Percentiles rank a stretch among this genome's conserved stretches.
phyloP scores from a whole-genome alignment of 2,888 invertebrate genomes.

The Pseudolycoriella hygida region DNA sequence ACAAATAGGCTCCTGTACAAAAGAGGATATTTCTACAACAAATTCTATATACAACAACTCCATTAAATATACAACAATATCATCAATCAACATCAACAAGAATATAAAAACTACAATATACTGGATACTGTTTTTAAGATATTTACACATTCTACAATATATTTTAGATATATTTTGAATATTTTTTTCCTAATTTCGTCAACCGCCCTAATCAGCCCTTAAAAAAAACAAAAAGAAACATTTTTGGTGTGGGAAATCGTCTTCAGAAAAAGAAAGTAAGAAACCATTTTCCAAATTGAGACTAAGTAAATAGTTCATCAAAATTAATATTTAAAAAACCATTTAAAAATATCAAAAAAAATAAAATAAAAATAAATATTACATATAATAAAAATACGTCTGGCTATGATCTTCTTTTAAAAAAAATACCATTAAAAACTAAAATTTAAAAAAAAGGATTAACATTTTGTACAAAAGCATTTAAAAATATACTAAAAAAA shows the following conservation, averaged over 20 bases:
- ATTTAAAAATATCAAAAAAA: not conserved
- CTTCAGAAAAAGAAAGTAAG: not conserved
- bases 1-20: slow-evolving; percentile 29
- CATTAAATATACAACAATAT: not conserved
- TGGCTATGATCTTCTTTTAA: slow-evolving; percentile 2
- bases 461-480: slow-evolving; percentile 1
- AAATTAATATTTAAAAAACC: not conserved
- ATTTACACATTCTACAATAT: not conserved
- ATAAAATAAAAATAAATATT: not conserved
- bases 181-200: not conserved
- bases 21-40: not conserved
- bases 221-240: not conserved
- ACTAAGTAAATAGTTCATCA: not conserved
- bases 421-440: no score
- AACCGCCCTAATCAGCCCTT: not conserved
- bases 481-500: slow-evolving; percentile 9
- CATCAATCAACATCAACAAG: slow-evolving; percentile 5
- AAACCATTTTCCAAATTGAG: not conserved
- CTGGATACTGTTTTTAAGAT: slow-evolving; percentile 2
- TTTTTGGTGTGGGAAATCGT: not conserved
- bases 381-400: not conserved
- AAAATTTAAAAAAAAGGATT: not conserved
- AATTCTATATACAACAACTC: not conserved
- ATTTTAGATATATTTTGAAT: not conserved
- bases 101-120: slow-evolving; percentile 3